These are phyloP conservation scores for Ophthalmolycus amberensis DNA, from an alignment of 2,113 vertebrate species.

Conservation along the genomic window DNA sequence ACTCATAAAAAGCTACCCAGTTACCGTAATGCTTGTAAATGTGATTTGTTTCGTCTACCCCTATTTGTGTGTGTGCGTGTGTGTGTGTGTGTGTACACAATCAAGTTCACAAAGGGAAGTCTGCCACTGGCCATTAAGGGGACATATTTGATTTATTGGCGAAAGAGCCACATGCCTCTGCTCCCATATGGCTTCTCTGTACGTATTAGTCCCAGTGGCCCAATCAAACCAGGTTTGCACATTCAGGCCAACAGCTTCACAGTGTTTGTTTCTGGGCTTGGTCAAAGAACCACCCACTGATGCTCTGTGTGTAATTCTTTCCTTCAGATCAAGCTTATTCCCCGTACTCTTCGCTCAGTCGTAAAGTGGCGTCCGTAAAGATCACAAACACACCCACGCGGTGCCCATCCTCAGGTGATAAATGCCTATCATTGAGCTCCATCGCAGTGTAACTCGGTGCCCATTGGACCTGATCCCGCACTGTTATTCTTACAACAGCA, in stretches of 20 bases:
- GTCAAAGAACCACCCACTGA: slow-evolving; percentile 26
- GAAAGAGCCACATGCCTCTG: slow-evolving; percentile 56
- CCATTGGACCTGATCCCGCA: slow-evolving; percentile 69
- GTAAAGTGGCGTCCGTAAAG: slow-evolving; percentile 58
- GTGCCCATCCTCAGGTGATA: slow-evolving; percentile 69
- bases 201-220: slow-evolving; percentile 51
- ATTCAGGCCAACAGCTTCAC: slow-evolving; percentile 41
- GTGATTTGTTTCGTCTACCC: slow-evolving; percentile 9
- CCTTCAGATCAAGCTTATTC: slow-evolving; percentile 25
- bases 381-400: slow-evolving; percentile 65
- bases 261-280: slow-evolving; percentile 25
- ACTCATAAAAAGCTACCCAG: slow-evolving; percentile 35
- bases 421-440: slow-evolving; percentile 78
- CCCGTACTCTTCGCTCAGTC: slow-evolving; percentile 19
- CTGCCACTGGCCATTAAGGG: slow-evolving; percentile 46
- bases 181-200: slow-evolving; percentile 51
- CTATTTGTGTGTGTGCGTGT: background rate
- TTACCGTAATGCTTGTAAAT: slow-evolving; percentile 43
- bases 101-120: slow-evolving; percentile 12
- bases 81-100: background rate
- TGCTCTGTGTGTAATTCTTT: slow-evolving; percentile 7
- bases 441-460: slow-evolving; percentile 57
- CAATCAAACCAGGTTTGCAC: slow-evolving; percentile 40
- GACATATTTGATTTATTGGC: slow-evolving; percentile 68
- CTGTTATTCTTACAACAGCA: slow-evolving; percentile 65